Conservation (phyloP, 2,888 invertebrate genomes). For the Oligia strigilis region DNA sequence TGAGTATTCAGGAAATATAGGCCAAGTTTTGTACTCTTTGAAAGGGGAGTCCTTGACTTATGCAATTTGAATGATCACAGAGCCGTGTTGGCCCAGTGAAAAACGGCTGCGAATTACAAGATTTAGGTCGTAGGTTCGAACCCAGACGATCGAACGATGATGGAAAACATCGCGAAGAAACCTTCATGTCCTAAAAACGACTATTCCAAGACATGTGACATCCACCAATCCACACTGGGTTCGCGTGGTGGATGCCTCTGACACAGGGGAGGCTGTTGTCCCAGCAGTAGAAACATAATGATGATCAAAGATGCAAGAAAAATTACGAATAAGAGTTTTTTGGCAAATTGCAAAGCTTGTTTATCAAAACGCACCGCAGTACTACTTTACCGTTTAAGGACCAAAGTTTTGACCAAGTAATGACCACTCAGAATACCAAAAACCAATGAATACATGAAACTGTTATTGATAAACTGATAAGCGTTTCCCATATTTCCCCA, state of each 20-base stretch:
- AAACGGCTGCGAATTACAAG: no score
- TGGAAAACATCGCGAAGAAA: no score
- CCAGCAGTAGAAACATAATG: no score
- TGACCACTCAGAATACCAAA: conserved; percentile 14
- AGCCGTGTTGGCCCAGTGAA: no score
- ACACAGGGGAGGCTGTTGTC: no score
- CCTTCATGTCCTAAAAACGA: no score
- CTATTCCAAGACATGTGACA: no score
- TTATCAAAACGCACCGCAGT: background rate
- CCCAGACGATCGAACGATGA: no score
- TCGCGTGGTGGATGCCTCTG: no score
- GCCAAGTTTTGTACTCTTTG: background rate
- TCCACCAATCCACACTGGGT: no score
- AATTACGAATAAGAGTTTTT: background rate
- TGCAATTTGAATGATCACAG: background rate
- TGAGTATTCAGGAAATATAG: conserved; percentile 2
- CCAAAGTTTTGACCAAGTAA: background rate
- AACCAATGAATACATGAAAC: background rate
- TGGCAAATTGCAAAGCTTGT: background rate
- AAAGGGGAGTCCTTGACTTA: background rate
- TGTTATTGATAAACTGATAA: background rate
- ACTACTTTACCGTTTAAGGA: background rate
- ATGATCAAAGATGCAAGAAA: background rate
- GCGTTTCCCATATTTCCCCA: conserved; percentile 7
- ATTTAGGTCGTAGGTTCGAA: no score